These are phyloP conservation scores for Hyperopisus bebe DNA, from an alignment of 2,113 vertebrate genomes.

Conservation along the genomic window DNA sequence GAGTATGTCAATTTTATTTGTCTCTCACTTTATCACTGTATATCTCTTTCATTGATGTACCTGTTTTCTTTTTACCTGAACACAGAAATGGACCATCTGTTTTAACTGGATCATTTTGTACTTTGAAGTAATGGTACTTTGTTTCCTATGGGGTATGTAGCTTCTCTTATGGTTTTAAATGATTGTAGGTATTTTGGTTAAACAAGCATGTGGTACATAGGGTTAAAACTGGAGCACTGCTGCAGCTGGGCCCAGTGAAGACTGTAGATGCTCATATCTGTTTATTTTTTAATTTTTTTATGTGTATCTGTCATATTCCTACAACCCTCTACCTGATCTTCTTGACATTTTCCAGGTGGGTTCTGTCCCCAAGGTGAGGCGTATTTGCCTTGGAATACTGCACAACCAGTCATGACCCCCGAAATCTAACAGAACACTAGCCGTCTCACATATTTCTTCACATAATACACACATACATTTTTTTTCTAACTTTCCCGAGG, in stretches of 20 bases:
- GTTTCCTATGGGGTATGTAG: not conserved
- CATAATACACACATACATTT: not conserved
- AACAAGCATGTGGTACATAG: not conserved
- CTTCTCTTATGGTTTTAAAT: not conserved
- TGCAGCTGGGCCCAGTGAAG: not conserved
- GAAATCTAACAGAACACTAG: not conserved
- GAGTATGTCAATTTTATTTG: not conserved
- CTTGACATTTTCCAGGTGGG: not conserved
- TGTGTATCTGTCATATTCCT: not conserved
- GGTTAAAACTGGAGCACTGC: not conserved
- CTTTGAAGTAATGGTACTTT: not conserved
- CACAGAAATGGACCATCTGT: not conserved
- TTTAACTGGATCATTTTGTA: not conserved
- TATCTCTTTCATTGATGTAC: not conserved
- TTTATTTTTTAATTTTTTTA: not conserved
- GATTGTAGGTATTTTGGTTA: not conserved
- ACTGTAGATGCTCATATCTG: not conserved
- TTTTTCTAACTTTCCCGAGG: not conserved
- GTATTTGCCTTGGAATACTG: not conserved
- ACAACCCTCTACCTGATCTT: not conserved
- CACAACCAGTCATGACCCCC: not conserved
- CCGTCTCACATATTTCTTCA: not conserved
- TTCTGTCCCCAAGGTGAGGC: not conserved
- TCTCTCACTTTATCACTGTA: not conserved
- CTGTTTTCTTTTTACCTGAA: not conserved